Percentiles rank a stretch among this genome's conserved stretches.
Conservation (phyloP, 2,888 invertebrate genomes). For the Lucinisca nassula region DNA sequence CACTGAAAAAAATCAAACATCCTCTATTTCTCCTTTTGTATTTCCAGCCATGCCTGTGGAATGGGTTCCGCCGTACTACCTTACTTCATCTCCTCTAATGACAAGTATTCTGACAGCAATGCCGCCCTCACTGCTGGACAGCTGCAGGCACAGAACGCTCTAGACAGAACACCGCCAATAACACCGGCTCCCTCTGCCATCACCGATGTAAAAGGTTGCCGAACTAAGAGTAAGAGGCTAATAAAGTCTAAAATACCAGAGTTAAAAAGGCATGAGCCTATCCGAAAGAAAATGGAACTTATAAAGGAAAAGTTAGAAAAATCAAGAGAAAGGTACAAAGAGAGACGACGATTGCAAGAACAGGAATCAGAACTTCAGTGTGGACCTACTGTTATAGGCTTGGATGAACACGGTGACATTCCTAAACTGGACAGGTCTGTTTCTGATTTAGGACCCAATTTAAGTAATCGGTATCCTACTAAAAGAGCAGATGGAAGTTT, state of each 20-base stretch:
- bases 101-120: constrained; percentile 27
- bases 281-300: constrained; percentile 71
- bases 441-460: constrained; percentile 24
- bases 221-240: constrained; percentile 26
- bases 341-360: constrained; percentile 27
- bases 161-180: constrained; percentile 30
- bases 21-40: no score
- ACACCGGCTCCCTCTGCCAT: constrained; percentile 34
- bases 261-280: constrained; percentile 34
- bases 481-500: constrained; percentile 30
- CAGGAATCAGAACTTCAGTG: constrained; percentile 24
- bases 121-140: neutral
- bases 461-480: constrained; percentile 3
- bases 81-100: constrained; percentile 70
- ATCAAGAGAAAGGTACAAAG: constrained; percentile 69
- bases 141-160: constrained; percentile 1
- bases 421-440: constrained; percentile 51
- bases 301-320: constrained; percentile 72
- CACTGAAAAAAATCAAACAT: no score
- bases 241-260: constrained; percentile 46
- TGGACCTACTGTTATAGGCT: constrained; percentile 28
- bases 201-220: neutral
- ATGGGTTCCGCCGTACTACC: constrained; percentile 72
- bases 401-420: constrained; percentile 3
- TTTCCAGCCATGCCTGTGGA: constrained; percentile 15